phyloP scores from a whole-genome alignment of 2,113 vertebrate species.

The Hoplias malabaricus region DNA sequence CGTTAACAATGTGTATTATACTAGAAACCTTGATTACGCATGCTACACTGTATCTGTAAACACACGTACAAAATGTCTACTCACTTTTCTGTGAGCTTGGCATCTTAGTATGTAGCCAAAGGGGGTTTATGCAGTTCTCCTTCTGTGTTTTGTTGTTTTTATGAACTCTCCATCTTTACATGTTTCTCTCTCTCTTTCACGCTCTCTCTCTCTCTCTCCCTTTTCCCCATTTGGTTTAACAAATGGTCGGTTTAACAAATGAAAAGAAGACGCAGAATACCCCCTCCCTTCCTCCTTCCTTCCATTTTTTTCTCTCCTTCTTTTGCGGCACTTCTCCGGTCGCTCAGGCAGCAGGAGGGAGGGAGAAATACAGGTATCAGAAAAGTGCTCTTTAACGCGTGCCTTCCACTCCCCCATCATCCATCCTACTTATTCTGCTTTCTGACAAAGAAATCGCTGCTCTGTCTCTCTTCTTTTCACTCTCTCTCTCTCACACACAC shows the following conservation, averaged over 20 bases:
- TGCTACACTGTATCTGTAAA: too few species aligned
- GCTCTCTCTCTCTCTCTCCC: neutral
- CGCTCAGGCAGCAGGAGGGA: neutral
- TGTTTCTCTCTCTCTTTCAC: neutral
- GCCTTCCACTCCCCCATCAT: neutral
- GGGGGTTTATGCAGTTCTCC: too few species aligned
- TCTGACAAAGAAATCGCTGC: constrained; percentile 41
- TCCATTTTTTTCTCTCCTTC: too few species aligned
- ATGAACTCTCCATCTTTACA: neutral
- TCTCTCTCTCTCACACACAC: too few species aligned
- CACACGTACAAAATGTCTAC: too few species aligned
- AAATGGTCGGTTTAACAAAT: neutral
- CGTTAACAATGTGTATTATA: too few species aligned
- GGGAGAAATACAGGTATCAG: constrained; percentile 2
- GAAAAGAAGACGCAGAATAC: neutral
- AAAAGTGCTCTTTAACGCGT: neutral
- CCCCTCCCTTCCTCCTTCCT: neutral
- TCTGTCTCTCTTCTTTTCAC: constrained; percentile 1
- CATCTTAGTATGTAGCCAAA: too few species aligned
- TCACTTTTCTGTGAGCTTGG: too few species aligned
- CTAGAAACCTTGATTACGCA: too few species aligned
- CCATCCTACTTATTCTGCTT: neutral
- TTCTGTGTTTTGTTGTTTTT: neutral
- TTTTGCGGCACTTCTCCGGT: neutral
- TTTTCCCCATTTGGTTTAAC: neutral